Evolutionary conservation across 1,140 invertebrate species (phyloP).

Genomic region (Parapsyche elsis): DNA sequence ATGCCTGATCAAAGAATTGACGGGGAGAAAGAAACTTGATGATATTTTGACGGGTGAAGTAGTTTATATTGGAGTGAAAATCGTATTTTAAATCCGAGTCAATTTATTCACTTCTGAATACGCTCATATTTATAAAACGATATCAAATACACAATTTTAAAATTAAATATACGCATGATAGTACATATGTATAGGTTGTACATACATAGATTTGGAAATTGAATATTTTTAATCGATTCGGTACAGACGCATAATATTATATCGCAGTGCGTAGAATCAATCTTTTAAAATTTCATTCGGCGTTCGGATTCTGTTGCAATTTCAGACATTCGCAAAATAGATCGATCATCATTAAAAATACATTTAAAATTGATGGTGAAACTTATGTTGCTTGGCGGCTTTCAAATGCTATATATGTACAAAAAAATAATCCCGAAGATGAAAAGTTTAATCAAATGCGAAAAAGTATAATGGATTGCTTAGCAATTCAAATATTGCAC

Average conservation of each 20-base stretch:
- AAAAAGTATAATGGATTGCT: neutral
- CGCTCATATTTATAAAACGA: neutral
- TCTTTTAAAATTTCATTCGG: too few species aligned
- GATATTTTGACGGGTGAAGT: constrained; percentile 49
- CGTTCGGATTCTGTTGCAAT: neutral
- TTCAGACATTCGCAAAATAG: neutral
- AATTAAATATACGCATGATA: neutral
- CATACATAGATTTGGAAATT: too few species aligned
- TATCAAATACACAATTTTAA: neutral
- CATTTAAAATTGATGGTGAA: neutral
- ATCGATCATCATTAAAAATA: constrained; percentile 27
- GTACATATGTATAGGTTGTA: neutral
- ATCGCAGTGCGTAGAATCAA: too few species aligned
- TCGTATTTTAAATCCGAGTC: constrained; percentile 22
- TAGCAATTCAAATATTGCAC: constrained; percentile 42
- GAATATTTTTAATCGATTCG: too few species aligned
- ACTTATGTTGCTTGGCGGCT: neutral
- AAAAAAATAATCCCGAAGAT: neutral
- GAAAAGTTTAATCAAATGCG: neutral
- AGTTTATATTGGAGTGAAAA: constrained; percentile 46
- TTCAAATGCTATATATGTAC: neutral
- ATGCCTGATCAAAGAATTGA: constrained; percentile 26
- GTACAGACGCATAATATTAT: too few species aligned
- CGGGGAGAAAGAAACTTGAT: constrained; percentile 20
- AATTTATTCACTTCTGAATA: constrained; percentile 45